A percentile compares a stretch with the other conserved stretches of the same genome.
Evolutionary conservation across 2,888 invertebrate genomes (phyloP).

Genomic region (Tipula helvola): DNA sequence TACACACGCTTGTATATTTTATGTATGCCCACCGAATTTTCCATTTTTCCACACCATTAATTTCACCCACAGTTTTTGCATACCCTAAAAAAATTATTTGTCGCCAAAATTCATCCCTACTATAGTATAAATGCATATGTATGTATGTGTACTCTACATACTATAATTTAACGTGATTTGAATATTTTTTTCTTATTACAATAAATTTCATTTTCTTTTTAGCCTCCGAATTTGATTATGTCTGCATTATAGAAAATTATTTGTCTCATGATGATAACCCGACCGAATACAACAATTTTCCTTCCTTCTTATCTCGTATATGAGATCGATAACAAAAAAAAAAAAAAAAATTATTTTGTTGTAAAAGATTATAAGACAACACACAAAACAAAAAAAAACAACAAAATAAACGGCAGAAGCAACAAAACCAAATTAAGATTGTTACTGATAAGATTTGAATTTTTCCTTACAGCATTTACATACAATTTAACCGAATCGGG

Average conservation of each 20-base stretch:
- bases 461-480: not conserved
- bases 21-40: not conserved
- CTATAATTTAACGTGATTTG: not conserved
- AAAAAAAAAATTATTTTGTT: not conserved
- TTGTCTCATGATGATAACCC: slow-evolving; percentile 4
- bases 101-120: not conserved
- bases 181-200: not conserved
- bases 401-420: not conserved
- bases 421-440: slow-evolving; percentile 4
- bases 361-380: not conserved
- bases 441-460: not conserved
- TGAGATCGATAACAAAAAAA: not conserved
- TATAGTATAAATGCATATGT: no score
- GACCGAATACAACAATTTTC: not conserved
- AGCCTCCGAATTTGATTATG: slow-evolving; percentile 4
- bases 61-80: not conserved
- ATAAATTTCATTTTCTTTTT: not conserved
- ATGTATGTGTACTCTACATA: not conserved
- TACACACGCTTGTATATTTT: not conserved
- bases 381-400: not conserved
- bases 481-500: not conserved
- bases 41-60: not conserved
- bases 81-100: not conserved
- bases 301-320: not conserved
- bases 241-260: not conserved